Conservation (phyloP, 2,888 invertebrate species). For the Steromphala cineraria region DNA sequence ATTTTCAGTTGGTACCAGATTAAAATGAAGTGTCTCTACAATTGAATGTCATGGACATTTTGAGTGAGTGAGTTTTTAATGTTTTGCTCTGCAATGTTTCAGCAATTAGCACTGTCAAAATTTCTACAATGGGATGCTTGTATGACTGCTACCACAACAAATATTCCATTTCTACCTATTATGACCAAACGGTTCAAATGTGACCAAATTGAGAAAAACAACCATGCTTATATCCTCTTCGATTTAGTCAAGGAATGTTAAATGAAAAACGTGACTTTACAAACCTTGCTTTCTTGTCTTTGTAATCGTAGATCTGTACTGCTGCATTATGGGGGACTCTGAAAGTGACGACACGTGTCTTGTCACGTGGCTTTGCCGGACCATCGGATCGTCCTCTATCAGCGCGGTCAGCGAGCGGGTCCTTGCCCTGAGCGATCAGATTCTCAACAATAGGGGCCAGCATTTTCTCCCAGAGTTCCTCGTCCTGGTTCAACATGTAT, state of each 20-base stretch:
- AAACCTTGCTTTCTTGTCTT: constrained; percentile 76
- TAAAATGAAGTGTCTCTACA: too few species aligned
- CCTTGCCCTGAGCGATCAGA: constrained; percentile 67
- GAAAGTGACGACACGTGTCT: constrained; percentile 75
- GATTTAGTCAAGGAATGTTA: too few species aligned
- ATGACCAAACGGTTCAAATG: too few species aligned
- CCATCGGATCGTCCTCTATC: constrained; percentile 34
- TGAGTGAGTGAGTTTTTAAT: too few species aligned
- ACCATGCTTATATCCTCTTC: too few species aligned
- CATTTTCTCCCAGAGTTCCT: constrained; percentile 75
- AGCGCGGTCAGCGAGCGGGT: constrained; percentile 76
- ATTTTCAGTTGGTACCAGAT: too few species aligned
- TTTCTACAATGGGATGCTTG: too few species aligned
- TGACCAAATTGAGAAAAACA: background rate
- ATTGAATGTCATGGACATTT: too few species aligned
- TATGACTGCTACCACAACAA: too few species aligned
- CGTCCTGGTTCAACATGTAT: constrained; percentile 77
- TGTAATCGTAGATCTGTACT: constrained; percentile 78
- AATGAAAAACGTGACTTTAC: background rate
- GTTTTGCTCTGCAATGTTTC: too few species aligned
- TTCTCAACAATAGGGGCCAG: constrained; percentile 75
- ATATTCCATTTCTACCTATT: too few species aligned
- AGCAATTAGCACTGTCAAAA: too few species aligned
- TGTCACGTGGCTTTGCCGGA: constrained; percentile 59
- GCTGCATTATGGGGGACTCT: constrained; percentile 78